Conservation (phyloP, 2,113 vertebrate genomes). For the Hippocampus mohnikei region DNA sequence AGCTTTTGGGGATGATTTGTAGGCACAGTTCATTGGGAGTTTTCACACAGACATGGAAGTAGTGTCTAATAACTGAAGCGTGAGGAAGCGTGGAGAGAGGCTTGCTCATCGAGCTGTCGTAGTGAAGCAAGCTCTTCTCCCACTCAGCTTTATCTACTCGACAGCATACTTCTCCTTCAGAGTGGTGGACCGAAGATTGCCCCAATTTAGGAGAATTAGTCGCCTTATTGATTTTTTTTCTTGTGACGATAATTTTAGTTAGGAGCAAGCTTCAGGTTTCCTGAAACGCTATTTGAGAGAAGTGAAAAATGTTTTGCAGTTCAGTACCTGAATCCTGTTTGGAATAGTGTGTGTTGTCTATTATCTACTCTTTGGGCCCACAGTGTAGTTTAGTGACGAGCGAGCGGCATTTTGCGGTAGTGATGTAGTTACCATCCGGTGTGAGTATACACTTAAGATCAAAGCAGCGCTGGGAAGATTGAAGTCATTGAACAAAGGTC, state of each 20-base stretch:
- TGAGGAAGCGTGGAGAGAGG: background rate
- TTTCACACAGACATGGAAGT: background rate
- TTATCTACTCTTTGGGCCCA: background rate
- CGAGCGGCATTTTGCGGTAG: background rate
- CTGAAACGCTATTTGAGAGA: background rate
- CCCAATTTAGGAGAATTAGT: background rate
- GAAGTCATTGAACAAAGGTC: too few relatives aligned
- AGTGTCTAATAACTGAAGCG: background rate
- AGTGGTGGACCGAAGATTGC: background rate
- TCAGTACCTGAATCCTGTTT: background rate
- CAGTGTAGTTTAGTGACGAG: background rate
- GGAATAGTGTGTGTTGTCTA: background rate
- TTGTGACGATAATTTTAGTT: background rate
- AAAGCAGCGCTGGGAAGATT: too few relatives aligned
- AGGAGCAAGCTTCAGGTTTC: background rate
- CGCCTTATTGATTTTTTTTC: background rate
- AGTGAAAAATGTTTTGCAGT: background rate
- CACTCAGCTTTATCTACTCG: slow-evolving; percentile 13
- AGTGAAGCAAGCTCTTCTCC: slow-evolving; percentile 20
- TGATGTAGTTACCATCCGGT: background rate
- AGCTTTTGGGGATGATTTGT: background rate
- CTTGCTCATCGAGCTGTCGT: slow-evolving; percentile 39
- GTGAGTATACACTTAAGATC: too few relatives aligned
- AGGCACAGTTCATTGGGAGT: background rate
- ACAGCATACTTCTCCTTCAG: slow-evolving; percentile 24